Base-by-base conservation (phyloP, 2,797 vertebrate species). In the Crypturellus tataupa region DNA sequence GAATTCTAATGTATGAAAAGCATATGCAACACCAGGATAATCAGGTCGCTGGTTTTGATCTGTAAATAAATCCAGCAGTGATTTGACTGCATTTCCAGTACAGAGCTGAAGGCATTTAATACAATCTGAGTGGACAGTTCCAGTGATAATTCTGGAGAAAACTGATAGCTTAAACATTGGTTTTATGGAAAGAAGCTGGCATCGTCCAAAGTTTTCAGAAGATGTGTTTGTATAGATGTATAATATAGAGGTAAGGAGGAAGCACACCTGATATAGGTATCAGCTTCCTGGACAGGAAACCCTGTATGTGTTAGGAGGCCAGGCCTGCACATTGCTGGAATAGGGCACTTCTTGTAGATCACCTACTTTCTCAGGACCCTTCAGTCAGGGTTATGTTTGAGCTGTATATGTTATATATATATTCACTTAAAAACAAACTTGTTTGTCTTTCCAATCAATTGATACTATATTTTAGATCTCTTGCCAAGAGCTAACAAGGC, bases 251-350 rank as follows among this genome's bases (percentile, higher is more conserved):
- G 67, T 65, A 59, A 53, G 85, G 40, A 91, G 77, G 39, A 53
- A 56, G 31, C 10, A 56, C 29, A n/a, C 29, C 53, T 56, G 29
- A 19, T n/a, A n/a, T 18, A 55, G 17, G 12, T 35, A 5, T 51
- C 60, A 58, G 27, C 31, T 70, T 91, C 69, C 75, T 68, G 40
- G 7, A 20, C 6, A 76, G 40, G 33, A 89, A 90, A 58, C 33
- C 14, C 0, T 15, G 49, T 4, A 12, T 0, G 0, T 10, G n/a
- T 69, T 27, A 19, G 0, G 5, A 80, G 24, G 67, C 27, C 11
- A 39, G 25, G 24, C 3, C 24, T 42, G 15, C 6, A 13, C 10
- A 2, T 6, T 49, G 10, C 14, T 86, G 47, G 6, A 81, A 59
- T 7, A 47, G 31, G 19, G 9, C 33, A 80, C 19, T 49, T 24